These are phyloP conservation scores for Rynchops niger DNA, from an alignment of 2,113 vertebrate species.

Conservation along the genomic window DNA sequence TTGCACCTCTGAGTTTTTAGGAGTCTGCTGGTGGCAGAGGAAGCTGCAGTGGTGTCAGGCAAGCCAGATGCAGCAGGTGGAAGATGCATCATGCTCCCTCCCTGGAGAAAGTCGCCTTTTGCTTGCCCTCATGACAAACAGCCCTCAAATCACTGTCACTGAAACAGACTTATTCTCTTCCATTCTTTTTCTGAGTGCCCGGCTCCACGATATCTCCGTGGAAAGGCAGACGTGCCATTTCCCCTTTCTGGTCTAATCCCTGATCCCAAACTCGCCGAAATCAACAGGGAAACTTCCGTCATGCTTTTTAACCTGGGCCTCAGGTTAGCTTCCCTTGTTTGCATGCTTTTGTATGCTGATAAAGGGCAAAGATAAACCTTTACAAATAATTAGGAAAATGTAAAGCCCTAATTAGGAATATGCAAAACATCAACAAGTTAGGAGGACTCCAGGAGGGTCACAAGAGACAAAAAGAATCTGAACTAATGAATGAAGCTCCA, in stretches of 20 bases:
- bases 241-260: not conserved
- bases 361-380: not conserved
- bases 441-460: not conserved
- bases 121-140: not conserved
- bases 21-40: not conserved
- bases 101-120: not conserved
- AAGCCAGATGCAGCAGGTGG: not conserved
- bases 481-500: not conserved
- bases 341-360: not conserved
- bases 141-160: not conserved
- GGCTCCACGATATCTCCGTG: rapidly evolving
- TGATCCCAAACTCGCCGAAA: not conserved
- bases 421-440: not conserved
- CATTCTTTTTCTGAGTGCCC: too few species aligned
- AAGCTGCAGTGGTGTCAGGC: not conserved
- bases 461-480: not conserved
- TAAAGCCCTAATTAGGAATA: not conserved
- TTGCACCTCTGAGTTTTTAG: not conserved
- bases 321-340: not conserved
- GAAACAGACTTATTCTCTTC: not conserved
- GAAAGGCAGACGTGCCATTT: not conserved
- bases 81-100: not conserved
- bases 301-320: not conserved
- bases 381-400: not conserved
- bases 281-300: not conserved